A percentile compares a stretch with the other conserved stretches of the same genome.
These are phyloP conservation scores for Stegostoma tigrinum DNA, from an alignment of 2,113 vertebrate species.

Conservation along the genomic window DNA sequence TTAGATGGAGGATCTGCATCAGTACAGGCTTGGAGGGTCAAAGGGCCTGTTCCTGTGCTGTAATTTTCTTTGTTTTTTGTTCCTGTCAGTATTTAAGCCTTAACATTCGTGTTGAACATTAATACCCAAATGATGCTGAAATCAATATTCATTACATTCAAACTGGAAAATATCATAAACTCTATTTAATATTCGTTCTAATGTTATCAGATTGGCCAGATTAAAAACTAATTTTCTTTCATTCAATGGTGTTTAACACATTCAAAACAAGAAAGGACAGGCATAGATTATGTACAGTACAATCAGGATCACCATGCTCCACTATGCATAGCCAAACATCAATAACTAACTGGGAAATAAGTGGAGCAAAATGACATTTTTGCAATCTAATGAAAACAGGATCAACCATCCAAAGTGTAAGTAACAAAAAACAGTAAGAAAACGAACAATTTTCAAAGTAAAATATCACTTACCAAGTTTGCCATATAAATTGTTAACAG, in stretches of 20 bases:
- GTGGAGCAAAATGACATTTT: background rate
- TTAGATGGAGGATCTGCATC: no score
- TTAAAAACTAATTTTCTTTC: background rate
- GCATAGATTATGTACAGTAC: background rate
- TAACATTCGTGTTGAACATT: background rate
- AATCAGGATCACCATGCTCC: background rate
- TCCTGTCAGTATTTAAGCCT: background rate
- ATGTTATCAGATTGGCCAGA: background rate
- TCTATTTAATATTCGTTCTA: background rate
- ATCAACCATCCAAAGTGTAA: background rate
- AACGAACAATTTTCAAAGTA: conserved; percentile 30
- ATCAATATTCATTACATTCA: background rate
- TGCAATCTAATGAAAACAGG: background rate
- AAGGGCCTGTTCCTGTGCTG: no score
- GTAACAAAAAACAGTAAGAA: background rate
- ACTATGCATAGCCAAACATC: background rate
- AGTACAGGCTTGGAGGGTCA: no score
- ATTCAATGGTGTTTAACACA: background rate
- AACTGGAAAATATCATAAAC: background rate
- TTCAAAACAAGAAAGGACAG: background rate
- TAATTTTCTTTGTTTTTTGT: background rate
- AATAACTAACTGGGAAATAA: background rate
- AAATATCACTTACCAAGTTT: conserved; percentile 78
- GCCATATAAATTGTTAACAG: conserved; percentile 98
- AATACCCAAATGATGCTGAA: background rate